Percentiles rank a stretch among this genome's conserved stretches.
Evolutionary conservation across 2,113 vertebrate species (phyloP).

Genomic region (Misgurnus anguillicaudatus): DNA sequence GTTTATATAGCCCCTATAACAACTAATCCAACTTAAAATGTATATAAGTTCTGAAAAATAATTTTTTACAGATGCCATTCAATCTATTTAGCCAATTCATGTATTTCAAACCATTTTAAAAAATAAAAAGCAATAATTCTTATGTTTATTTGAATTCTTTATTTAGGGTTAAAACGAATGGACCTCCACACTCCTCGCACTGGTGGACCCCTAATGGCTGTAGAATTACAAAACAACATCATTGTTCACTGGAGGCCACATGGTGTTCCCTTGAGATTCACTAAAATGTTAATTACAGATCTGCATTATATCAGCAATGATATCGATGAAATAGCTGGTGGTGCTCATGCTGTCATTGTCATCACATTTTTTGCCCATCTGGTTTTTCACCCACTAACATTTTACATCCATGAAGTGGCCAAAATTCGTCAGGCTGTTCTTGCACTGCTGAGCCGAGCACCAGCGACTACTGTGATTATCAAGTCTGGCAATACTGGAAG

Average conservation of each 20-base stretch:
- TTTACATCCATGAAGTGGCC: constrained; percentile 36
- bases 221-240: constrained; percentile 30
- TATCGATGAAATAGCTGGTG: constrained; percentile 52
- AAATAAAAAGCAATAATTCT: background rate
- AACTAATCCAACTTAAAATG: no score
- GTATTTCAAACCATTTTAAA: no score
- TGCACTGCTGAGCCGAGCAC: no score
- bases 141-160: background rate
- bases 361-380: constrained; percentile 57
- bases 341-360: constrained; percentile 47
- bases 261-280: constrained; percentile 49
- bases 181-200: constrained; percentile 42
- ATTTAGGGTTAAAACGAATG: constrained; percentile 36
- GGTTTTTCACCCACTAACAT: constrained; percentile 47
- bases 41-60: no score
- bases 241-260: constrained; percentile 51
- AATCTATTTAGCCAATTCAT: no score
- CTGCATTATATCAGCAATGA: constrained; percentile 58
- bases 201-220: constrained; percentile 39
- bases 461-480: constrained; percentile 25
- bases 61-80: no score
- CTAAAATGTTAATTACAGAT: constrained; percentile 32
- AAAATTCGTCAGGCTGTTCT: no score
- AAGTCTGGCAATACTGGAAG: constrained; percentile 29
- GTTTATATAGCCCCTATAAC: no score